Conservation (phyloP, 2,113 vertebrate species). For the Mormyrus iriodes region DNA sequence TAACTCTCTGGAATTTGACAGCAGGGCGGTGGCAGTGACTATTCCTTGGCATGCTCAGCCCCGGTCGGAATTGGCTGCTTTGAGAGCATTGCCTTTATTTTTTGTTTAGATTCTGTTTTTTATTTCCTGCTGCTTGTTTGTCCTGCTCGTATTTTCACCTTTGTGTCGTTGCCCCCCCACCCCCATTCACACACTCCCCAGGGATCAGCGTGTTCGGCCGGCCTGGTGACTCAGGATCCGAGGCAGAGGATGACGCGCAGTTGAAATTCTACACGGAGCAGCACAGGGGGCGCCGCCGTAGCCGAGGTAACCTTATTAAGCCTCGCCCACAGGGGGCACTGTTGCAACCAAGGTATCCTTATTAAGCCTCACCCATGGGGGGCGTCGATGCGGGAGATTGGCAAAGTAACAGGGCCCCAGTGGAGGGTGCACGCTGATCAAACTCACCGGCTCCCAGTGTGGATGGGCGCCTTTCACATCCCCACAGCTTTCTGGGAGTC, state of each 20-base stretch:
- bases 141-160: not conserved
- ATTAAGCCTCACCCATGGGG: not conserved
- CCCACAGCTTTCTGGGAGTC: not conserved
- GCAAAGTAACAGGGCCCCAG: not conserved
- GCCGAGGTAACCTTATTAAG: conserved; percentile 70
- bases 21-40: not conserved
- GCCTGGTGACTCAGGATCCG: conserved; percentile 79
- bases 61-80: not conserved
- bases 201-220: conserved; percentile 76
- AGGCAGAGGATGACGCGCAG: conserved; percentile 84
- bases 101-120: not conserved
- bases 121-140: not conserved
- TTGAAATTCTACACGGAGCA: conserved; percentile 91
- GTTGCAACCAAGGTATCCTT: conserved; percentile 45
- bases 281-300: conserved; percentile 78
- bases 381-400: not conserved
- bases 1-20: not conserved
- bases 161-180: not conserved
- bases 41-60: not conserved
- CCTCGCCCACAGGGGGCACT: not conserved
- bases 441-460: not conserved
- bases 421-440: not conserved
- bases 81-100: not conserved
- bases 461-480: not conserved
- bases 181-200: conserved; percentile 37